A percentile compares a stretch with the other conserved stretches of the same genome.
Conservation (phyloP, 2,888 invertebrate species). For the Rhingia rostrata region DNA sequence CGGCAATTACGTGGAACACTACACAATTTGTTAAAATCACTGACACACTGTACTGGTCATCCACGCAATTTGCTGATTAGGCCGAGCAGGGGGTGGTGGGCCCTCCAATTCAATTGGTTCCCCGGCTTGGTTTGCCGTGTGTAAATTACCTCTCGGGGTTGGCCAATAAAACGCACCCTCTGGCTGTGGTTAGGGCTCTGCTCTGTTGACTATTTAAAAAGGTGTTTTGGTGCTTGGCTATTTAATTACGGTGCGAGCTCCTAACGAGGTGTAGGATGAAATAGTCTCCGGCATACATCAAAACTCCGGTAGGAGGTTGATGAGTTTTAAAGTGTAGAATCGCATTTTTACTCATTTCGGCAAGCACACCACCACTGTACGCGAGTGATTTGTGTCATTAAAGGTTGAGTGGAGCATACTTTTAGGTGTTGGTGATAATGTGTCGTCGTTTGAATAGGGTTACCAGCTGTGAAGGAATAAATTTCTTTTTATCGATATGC, state of each 20-base stretch:
- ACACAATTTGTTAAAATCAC: slow-evolving; percentile 59
- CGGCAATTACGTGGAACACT: not conserved
- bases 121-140: slow-evolving; percentile 55
- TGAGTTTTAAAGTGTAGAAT: slow-evolving; percentile 71
- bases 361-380: not conserved
- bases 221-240: slow-evolving; percentile 41
- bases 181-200: not conserved
- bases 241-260: slow-evolving; percentile 48
- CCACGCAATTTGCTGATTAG: slow-evolving; percentile 75
- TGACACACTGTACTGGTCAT: slow-evolving; percentile 46
- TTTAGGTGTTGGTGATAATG: slow-evolving; percentile 28
- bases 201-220: slow-evolving; percentile 46
- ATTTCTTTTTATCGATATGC: not conserved
- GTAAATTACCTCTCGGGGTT: slow-evolving; percentile 47
- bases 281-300: slow-evolving; percentile 45
- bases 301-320: slow-evolving; percentile 35
- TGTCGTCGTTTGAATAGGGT: not conserved
- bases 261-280: slow-evolving; percentile 60
- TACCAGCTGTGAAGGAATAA: not conserved
- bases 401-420: slow-evolving; percentile 16
- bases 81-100: slow-evolving; percentile 13
- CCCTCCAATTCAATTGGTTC: slow-evolving; percentile 67
- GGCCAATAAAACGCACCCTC: slow-evolving; percentile 16
- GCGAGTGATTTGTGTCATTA: slow-evolving; percentile 4
- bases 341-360: slow-evolving; percentile 36